Percentiles rank a stretch among this genome's conserved stretches.
Evolutionary conservation across 2,797 vertebrate species (phyloP).

Genomic region (Rhinatrema bivittatum): DNA sequence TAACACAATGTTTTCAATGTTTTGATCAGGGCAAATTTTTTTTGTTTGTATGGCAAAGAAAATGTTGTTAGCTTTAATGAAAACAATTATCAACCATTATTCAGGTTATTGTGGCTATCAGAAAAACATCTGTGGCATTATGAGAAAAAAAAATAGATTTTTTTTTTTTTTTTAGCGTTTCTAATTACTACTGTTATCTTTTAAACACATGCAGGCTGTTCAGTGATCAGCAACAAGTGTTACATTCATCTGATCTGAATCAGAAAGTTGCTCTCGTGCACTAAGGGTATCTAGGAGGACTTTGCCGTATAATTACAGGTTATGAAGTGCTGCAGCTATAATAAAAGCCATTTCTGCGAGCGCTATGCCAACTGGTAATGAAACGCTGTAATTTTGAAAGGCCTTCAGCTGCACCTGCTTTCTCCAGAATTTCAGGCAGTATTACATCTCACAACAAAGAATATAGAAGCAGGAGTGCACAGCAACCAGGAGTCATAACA

Average conservation of each 20-base stretch:
- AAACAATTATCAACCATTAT: slow-evolving; percentile 29
- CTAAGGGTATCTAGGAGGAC: slow-evolving; percentile 26
- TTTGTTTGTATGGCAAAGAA: slow-evolving; percentile 9
- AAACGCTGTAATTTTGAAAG: slow-evolving; percentile 30
- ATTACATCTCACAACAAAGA: slow-evolving; percentile 2
- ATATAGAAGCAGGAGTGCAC: not conserved
- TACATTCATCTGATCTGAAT: slow-evolving; percentile 29
- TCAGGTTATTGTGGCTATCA: slow-evolving; percentile 8
- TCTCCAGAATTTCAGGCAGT: slow-evolving; percentile 17
- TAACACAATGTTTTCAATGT: slow-evolving; percentile 19
- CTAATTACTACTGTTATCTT: slow-evolving; percentile 35
- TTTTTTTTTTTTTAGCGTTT: slow-evolving; percentile 13
- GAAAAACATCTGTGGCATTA: slow-evolving; percentile 10
- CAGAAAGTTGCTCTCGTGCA: slow-evolving; percentile 19
- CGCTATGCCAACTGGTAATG: slow-evolving; percentile 18
- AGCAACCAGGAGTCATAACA: slow-evolving; percentile 1
- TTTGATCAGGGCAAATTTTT: not conserved
- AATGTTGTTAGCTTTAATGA: slow-evolving; percentile 24
- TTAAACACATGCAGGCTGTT: too few species aligned
- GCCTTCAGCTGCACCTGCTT: slow-evolving; percentile 25
- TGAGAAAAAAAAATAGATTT: slow-evolving; percentile 14
- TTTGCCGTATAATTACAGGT: slow-evolving; percentile 33
- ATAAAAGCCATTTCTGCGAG: slow-evolving; percentile 16
- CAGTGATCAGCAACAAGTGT: slow-evolving; percentile 22
- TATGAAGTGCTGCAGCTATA: slow-evolving; percentile 19